Percentiles rank a stretch among this genome's conserved stretches.
These are phyloP conservation scores for Artemisiospiza belli DNA, from an alignment of 2,113 vertebrate genomes.

Conservation along the genomic window DNA sequence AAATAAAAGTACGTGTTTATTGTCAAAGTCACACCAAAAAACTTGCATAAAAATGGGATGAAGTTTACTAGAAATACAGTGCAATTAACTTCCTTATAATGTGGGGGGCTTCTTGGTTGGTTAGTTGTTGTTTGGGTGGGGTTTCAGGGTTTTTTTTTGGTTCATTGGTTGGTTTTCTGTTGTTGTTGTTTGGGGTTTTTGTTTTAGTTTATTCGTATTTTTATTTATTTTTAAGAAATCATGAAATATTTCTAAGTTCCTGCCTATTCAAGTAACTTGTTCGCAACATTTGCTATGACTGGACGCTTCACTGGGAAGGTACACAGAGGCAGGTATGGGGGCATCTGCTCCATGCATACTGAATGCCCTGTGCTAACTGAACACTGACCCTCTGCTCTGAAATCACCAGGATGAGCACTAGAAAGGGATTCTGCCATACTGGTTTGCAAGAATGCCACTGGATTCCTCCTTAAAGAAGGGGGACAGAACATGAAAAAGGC, in stretches of 20 bases:
- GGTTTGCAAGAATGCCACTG: neutral
- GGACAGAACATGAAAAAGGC: neutral
- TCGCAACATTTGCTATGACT: neutral
- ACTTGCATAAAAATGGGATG: neutral
- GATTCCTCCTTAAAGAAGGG: neutral
- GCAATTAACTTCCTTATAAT: neutral
- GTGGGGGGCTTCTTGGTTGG: neutral
- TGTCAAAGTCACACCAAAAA: neutral
- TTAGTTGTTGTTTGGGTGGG: neutral
- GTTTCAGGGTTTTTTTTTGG: neutral
- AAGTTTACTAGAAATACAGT: neutral
- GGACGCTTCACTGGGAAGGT: neutral
- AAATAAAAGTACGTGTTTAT: neutral
- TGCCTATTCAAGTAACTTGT: neutral
- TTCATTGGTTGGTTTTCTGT: neutral
- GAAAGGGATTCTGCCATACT: neutral
- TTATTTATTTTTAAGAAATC: neutral
- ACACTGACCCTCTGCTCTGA: neutral
- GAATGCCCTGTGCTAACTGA: neutral
- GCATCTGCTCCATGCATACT: neutral
- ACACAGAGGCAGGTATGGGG: rapidly evolving
- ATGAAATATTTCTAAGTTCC: neutral
- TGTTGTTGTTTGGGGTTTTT: neutral
- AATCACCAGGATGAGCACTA: neutral
- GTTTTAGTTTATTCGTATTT: neutral